These are phyloP conservation scores for Drosophila siamana DNA, from an alignment of 2,888 invertebrate species.

Conservation along the genomic window DNA sequence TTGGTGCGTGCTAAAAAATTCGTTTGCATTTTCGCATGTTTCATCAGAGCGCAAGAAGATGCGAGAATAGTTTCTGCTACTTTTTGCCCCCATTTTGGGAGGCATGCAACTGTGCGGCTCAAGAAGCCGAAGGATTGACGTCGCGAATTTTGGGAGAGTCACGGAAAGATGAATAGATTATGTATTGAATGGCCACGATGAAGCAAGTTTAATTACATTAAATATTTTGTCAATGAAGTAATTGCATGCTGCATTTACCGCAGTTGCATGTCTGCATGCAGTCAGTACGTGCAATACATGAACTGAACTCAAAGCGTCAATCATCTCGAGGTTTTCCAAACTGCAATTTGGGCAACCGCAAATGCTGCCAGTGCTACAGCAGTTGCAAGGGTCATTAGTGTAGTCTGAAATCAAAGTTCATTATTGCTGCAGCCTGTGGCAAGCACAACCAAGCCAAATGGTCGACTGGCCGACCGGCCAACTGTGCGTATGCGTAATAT, in stretches of 20 bases:
- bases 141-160: not conserved
- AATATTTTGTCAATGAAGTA: not conserved
- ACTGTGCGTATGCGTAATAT: conserved; percentile 62
- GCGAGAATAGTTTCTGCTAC: conserved; percentile 62
- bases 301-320: conserved; percentile 23
- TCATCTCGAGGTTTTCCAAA: conserved; percentile 11
- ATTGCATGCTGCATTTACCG: conserved; percentile 4
- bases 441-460: conserved; percentile 45
- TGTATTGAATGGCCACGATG: not conserved
- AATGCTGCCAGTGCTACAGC: conserved; percentile 1
- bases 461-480: not conserved
- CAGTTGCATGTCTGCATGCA: not conserved
- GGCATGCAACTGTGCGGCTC: not conserved
- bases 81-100: conserved; percentile 8
- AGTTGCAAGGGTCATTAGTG: conserved; percentile 42
- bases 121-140: not conserved
- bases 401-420: conserved; percentile 59
- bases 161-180: not conserved
- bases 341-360: conserved; percentile 6
- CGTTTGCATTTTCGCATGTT: conserved; percentile 75
- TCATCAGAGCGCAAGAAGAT: conserved; percentile 49
- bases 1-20: conserved; percentile 67
- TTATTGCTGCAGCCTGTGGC: conserved; percentile 57
- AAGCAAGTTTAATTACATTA: conserved; percentile 9
- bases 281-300: conserved; percentile 15